These are phyloP conservation scores for Astyanax mexicanus DNA, from an alignment of 2,797 vertebrate species.

Conservation along the genomic window DNA sequence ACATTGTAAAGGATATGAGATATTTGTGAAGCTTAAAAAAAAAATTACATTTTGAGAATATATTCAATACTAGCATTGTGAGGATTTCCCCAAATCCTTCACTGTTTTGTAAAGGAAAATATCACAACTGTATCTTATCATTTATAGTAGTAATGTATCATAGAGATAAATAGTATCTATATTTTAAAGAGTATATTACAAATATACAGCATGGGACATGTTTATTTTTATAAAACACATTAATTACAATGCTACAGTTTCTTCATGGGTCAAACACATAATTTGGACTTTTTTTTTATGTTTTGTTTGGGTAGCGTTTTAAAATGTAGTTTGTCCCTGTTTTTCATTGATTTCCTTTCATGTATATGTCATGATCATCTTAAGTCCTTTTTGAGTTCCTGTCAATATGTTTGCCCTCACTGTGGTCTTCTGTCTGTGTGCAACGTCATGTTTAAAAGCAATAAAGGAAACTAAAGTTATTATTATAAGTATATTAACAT, in stretches of 20 bases:
- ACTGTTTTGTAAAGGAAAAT: slow-evolving; percentile 75
- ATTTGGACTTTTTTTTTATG: slow-evolving; percentile 61
- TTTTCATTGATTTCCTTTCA: slow-evolving; percentile 58
- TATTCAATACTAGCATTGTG: slow-evolving; percentile 67
- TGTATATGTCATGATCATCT: slow-evolving; percentile 48
- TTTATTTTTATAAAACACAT: slow-evolving; percentile 85
- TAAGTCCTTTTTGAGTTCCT: slow-evolving; percentile 73
- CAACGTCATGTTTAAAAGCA: slow-evolving; percentile 84
- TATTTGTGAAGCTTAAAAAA: slow-evolving; percentile 69
- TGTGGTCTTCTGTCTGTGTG: slow-evolving; percentile 82
- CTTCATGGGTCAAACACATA: slow-evolving; percentile 65
- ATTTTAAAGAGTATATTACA: slow-evolving; percentile 82
- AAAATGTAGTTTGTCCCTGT: slow-evolving; percentile 62
- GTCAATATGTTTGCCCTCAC: slow-evolving; percentile 79
- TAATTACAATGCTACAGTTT: slow-evolving; percentile 64
- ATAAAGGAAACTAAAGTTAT: slow-evolving; percentile 82
- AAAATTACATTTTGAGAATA: slow-evolving; percentile 74
- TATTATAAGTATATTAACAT: too few relatives aligned
- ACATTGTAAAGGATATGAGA: slow-evolving; percentile 57
- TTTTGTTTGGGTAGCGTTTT: slow-evolving; percentile 72
- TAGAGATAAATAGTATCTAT: slow-evolving; percentile 81
- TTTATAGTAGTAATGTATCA: slow-evolving; percentile 83
- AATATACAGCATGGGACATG: slow-evolving; percentile 81
- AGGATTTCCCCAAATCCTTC: slow-evolving; percentile 69
- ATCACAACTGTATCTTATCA: slow-evolving; percentile 70